Evolutionary conservation across 2,797 vertebrate genomes (phyloP).

Genomic region (Sebastes kiyomatsui): DNA sequence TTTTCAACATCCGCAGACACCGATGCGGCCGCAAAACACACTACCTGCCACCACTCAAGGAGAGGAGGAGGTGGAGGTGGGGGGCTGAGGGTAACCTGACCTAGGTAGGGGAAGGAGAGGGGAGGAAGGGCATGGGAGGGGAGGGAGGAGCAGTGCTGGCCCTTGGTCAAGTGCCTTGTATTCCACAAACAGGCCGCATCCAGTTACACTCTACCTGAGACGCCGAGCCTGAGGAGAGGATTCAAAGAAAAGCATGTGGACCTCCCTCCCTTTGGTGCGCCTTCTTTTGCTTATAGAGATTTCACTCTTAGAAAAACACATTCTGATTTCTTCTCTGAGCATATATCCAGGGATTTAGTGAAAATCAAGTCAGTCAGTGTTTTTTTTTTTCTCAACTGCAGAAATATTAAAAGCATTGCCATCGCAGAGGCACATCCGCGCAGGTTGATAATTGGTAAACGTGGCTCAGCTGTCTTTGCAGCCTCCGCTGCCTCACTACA

Average conservation of each 20-base stretch:
- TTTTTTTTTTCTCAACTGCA: conserved; percentile 18
- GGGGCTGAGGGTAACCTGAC: conserved; percentile 84
- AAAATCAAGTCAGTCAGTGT: conserved; percentile 29
- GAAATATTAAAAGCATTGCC: conserved; percentile 40
- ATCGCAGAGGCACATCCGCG: conserved; percentile 7
- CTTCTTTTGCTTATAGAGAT: conserved; percentile 62
- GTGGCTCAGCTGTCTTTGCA: conserved; percentile 51
- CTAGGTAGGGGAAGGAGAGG: conserved; percentile 89
- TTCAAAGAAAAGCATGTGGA: conserved; percentile 80
- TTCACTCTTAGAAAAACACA: conserved; percentile 47
- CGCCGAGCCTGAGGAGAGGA: conserved; percentile 82
- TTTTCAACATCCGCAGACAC: conserved; percentile 54
- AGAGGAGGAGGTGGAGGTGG: conserved; percentile 11
- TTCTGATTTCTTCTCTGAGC: conserved; percentile 25
- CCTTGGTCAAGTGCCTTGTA: conserved; percentile 96
- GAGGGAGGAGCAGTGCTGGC: conserved; percentile 91
- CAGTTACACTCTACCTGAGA: conserved; percentile 87
- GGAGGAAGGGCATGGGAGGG: conserved; percentile 88
- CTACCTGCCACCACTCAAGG: conserved; percentile 62
- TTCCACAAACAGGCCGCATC: conserved; percentile 88
- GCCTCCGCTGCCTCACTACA: conserved; percentile 39
- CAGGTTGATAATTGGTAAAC: conserved; percentile 60
- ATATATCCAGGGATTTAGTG: conserved; percentile 7
- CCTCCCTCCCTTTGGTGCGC: conserved; percentile 77
- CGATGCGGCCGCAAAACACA: conserved; percentile 47